Percentiles rank a stretch among this genome's conserved stretches.
These are phyloP conservation scores for Pyrrhosoma nymphula DNA, from an alignment of 2,888 invertebrate genomes.

Conservation along the genomic window DNA sequence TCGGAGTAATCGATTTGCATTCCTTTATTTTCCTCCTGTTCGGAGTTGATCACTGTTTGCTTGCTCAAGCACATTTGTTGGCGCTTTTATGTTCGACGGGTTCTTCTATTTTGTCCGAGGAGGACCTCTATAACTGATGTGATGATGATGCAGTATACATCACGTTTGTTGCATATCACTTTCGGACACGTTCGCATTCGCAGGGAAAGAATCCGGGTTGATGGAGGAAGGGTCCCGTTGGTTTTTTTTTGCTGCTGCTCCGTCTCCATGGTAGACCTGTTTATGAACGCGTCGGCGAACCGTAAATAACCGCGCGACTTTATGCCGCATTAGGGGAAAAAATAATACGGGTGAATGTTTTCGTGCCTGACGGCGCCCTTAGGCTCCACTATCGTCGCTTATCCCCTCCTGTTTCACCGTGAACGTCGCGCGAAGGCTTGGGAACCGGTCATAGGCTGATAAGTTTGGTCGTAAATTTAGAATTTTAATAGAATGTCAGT, in stretches of 20 bases:
- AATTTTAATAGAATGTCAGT: constrained; percentile 13
- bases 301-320: constrained; percentile 26
- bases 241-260: not conserved
- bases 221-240: not conserved
- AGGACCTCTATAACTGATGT: not conserved
- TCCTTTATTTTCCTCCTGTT: too few relatives aligned
- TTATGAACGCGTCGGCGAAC: not conserved
- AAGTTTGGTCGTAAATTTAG: constrained; percentile 1
- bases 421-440: not conserved
- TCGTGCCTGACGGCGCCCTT: not conserved
- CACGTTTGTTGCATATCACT: not conserved
- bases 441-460: not conserved
- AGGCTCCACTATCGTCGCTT: not conserved
- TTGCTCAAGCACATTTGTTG: too few relatives aligned
- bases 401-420: not conserved
- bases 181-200: not conserved
- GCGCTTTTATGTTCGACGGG: too few relatives aligned
- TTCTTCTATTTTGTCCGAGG: not conserved
- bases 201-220: not conserved
- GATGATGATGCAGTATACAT: not conserved
- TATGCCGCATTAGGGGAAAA: not conserved
- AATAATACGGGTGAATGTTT: not conserved
- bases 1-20: too few relatives aligned
- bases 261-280: not conserved
- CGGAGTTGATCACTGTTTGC: too few relatives aligned